phyloP scores from a whole-genome alignment of 2,797 vertebrate genomes.

The Morelia viridis region DNA sequence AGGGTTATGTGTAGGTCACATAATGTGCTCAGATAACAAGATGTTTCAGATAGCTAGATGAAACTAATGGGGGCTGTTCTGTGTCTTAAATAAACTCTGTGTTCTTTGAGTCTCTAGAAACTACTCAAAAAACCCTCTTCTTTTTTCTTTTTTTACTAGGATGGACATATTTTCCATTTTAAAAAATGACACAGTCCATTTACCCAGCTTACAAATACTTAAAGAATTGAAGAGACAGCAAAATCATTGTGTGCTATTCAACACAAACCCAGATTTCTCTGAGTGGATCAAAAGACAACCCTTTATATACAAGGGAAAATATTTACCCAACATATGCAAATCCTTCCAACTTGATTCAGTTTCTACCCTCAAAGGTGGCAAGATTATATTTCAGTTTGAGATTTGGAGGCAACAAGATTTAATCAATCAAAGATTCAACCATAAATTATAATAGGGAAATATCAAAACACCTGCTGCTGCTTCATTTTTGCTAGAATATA shows the following conservation, averaged over 20 bases:
- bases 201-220: background rate
- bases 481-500: too few relatives aligned
- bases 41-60: slow-evolving; percentile 30
- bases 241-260: background rate
- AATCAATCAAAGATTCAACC: background rate
- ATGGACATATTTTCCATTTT: slow-evolving; percentile 10
- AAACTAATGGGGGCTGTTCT: background rate
- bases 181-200: background rate
- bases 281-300: background rate
- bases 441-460: background rate
- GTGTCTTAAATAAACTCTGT: slow-evolving; percentile 18
- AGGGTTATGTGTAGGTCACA: slow-evolving; percentile 11
- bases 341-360: background rate
- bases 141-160: background rate
- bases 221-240: background rate
- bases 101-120: background rate
- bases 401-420: background rate
- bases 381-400: background rate
- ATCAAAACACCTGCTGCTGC: background rate
- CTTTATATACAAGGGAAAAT: background rate
- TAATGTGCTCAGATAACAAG: slow-evolving; percentile 24
- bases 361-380: background rate
- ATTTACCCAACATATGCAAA: background rate
- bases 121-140: background rate
- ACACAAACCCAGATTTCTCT: background rate